These are phyloP conservation scores for Artibeus jamaicensis DNA, from an alignment of 2,797 vertebrate species.

Conservation along the genomic window DNA sequence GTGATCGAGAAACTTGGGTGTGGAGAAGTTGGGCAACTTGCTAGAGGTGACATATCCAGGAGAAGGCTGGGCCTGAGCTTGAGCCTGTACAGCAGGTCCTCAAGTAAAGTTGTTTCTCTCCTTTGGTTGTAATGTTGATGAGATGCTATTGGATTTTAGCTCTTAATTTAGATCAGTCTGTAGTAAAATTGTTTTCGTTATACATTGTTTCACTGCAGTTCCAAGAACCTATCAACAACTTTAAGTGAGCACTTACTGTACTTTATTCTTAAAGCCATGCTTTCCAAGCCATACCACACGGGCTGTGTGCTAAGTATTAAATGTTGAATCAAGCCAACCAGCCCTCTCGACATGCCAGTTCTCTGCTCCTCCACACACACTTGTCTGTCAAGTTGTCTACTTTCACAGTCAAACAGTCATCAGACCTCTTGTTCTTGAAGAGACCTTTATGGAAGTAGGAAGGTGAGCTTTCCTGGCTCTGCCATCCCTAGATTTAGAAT, in stretches of 20 bases:
- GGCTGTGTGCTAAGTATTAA: background rate
- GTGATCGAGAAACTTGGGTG: background rate
- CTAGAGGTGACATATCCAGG: background rate
- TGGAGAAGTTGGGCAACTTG: background rate
- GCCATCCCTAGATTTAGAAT: background rate
- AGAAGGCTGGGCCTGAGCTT: background rate
- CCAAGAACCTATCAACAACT: background rate
- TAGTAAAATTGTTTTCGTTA: background rate
- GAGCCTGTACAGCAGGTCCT: background rate
- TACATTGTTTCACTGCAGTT: background rate
- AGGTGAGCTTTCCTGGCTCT: background rate
- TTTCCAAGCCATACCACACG: background rate
- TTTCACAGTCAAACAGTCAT: background rate
- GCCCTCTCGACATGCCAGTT: background rate
- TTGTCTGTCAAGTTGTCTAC: background rate
- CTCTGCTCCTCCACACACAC: background rate
- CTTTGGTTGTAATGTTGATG: background rate
- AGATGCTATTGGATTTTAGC: background rate
- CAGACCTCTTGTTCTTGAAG: background rate
- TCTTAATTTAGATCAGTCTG: background rate
- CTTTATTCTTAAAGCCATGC: background rate
- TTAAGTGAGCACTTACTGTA: background rate
- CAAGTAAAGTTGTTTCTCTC: no score
- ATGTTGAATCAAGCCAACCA: background rate
- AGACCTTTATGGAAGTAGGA: background rate